A percentile compares a stretch with the other conserved stretches of the same genome.
phyloP scores from a whole-genome alignment of 2,797 vertebrate genomes.

The Xenops minutus region DNA sequence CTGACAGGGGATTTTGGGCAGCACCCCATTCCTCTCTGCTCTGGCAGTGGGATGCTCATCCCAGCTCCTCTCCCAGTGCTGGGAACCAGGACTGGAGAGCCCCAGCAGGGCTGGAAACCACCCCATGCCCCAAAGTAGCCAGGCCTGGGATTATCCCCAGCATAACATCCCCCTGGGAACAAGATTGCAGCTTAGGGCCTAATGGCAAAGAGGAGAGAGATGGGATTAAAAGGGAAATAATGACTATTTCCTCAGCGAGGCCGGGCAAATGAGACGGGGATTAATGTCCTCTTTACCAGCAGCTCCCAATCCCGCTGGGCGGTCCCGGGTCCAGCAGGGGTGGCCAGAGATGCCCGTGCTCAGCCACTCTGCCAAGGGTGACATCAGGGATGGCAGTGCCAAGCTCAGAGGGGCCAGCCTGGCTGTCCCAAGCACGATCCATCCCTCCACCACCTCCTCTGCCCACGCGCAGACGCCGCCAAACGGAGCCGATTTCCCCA shows the following conservation, averaged over 20 bases:
- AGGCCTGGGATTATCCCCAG: neutral
- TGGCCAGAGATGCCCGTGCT: rapidly evolving
- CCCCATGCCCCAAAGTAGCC: neutral
- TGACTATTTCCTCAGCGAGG: neutral
- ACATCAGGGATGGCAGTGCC: rapidly evolving
- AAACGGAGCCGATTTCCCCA: neutral
- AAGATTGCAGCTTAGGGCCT: conserved; percentile 1
- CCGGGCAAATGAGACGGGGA: neutral
- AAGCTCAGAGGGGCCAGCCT: rapidly evolving
- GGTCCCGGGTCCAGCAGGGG: rapidly evolving
- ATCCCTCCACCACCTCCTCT: neutral
- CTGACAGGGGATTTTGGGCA: rapidly evolving
- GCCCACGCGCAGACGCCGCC: rapidly evolving
- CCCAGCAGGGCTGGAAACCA: no score
- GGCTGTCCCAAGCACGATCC: neutral
- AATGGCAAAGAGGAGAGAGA: conserved; percentile 7
- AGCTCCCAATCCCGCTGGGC: neutral
- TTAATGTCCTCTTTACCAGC: neutral
- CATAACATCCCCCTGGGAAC: neutral
- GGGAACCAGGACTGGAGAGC: neutral
- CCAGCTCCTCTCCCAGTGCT: rapidly evolving
- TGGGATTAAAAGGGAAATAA: conserved; percentile 49
- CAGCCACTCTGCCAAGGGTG: rapidly evolving
- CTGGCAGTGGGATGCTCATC: rapidly evolving
- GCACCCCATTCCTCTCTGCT: rapidly evolving